Conservation (phyloP, 37 sponge, comb jelly and placozoan genomes). For the Eunapius fragilis region DNA sequence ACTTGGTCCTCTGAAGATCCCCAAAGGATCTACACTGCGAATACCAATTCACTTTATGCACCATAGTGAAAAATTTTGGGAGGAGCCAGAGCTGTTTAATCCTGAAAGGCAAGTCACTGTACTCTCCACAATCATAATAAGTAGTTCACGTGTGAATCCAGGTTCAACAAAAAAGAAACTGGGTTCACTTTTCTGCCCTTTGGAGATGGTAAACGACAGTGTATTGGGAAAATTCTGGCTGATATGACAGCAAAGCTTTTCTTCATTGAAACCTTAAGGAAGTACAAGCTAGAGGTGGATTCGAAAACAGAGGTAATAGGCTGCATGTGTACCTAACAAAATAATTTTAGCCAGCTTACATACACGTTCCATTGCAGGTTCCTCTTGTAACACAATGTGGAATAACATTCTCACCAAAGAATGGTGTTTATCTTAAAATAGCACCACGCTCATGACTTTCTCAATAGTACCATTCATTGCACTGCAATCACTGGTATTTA, state of each 20-base stretch:
- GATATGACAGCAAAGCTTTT: background rate
- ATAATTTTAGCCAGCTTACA: background rate
- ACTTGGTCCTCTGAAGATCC: conserved; percentile 22
- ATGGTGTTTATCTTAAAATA: background rate
- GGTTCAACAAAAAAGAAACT: background rate
- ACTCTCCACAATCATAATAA: background rate
- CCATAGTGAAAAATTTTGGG: conserved; percentile 72
- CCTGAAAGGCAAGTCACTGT: conserved; percentile 59
- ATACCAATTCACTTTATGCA: conserved; percentile 62
- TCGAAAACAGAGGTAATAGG: background rate
- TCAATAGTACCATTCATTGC: no score
- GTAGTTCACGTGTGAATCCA: background rate
- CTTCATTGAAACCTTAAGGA: background rate
- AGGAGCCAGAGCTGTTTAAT: conserved; percentile 74
- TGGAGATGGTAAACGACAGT: background rate
- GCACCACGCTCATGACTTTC: background rate
- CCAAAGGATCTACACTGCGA: conserved; percentile 23
- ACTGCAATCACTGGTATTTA: background rate
- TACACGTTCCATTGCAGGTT: background rate
- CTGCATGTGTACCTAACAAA: background rate
- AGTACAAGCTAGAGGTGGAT: background rate
- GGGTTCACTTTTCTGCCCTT: background rate
- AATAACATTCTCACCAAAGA: background rate
- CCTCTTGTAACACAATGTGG: background rate
- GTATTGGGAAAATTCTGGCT: background rate